Base-by-base conservation (phyloP, 2,888 invertebrate species). In the Cremastinae sp. region DNA sequence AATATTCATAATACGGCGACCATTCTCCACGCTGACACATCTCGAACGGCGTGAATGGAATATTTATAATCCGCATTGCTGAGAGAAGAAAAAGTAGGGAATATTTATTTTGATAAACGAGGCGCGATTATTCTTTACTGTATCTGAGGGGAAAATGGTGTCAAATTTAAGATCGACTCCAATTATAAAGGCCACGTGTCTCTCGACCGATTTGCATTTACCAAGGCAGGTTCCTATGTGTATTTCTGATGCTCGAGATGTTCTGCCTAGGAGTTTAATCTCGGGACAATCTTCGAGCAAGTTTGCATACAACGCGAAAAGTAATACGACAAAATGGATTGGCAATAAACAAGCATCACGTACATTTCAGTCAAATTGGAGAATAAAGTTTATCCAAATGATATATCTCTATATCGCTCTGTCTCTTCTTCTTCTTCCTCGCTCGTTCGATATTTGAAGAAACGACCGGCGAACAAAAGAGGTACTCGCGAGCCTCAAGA, bases 31-130 rank as follows among this genome's bases (percentile, higher is more conserved):
- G 28, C 28, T 73, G 75, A 66, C 64, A 73, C 43, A 43, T 65
- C 64, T 76, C 76, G 76, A 73, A 69, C 59, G 47, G 54, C 76
- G 76, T 69, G 69, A 43, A 47, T 62, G 1, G 76, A 73, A 76
- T 76, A 73, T 61, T 61, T 53, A 62, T 70, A 70, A 70, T 70
- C 20, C 14, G 38, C 61, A 53, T 38, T 38, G 22, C 9, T 41
- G 9, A 58, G 38, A 38, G 14, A 9, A n/a, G 41, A 41, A 28
- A 28, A 28, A 28, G 5, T 28, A 28, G 28, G 28, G 5, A 28
- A 28, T 28, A 3, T 28, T 28, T 58, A 58, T 47, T 10, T 9
- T 18, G 20, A 47, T 20, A 14, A 36, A 36, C 56, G 45, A 56
- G 9, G 8, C 20, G 8, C 18, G 7, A 47, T n/a, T n/a, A n/a